Evolutionary conservation across 1,140 invertebrate genomes (phyloP).

Genomic region (Forficula auricularia): DNA sequence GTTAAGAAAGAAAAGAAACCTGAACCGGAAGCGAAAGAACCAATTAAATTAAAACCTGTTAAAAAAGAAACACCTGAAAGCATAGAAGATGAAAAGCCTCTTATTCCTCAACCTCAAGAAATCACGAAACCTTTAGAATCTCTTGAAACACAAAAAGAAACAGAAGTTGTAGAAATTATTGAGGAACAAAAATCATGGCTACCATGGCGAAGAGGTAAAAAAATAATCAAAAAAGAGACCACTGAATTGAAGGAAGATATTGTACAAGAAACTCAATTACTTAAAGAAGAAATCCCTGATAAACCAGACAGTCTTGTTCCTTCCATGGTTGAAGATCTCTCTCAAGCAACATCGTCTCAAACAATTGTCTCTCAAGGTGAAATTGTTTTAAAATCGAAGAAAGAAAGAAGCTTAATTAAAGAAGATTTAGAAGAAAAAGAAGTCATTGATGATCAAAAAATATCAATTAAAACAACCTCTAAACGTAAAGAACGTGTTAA

Average conservation of each 20-base stretch:
- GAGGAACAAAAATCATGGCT: constrained; percentile 17
- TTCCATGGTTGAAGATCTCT: too few species aligned
- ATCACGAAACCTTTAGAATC: not conserved
- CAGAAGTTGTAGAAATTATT: constrained; percentile 23
- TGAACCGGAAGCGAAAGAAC: constrained; percentile 17
- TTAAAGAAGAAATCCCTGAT: too few species aligned
- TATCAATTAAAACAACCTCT: not conserved
- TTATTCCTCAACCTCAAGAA: constrained; percentile 8
- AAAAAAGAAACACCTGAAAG: constrained; percentile 17
- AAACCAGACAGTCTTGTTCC: too few species aligned
- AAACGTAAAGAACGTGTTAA: constrained; percentile 24
- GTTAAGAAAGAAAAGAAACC: constrained; percentile 9
- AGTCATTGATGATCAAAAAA: not conserved
- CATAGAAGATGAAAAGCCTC: constrained; percentile 5
- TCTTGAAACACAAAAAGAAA: constrained; percentile 13
- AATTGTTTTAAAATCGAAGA: too few species aligned
- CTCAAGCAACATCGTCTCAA: too few species aligned
- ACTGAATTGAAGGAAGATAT: too few species aligned
- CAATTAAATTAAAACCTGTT: constrained; percentile 27
- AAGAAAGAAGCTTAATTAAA: too few species aligned
- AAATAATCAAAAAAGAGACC: not conserved
- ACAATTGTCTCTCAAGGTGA: too few species aligned
- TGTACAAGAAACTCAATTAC: too few species aligned
- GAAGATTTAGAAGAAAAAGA: not conserved
- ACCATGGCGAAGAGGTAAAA: constrained; percentile 6